Conservation (phyloP, 2,797 vertebrate species). For the Molothrus aeneus region DNA sequence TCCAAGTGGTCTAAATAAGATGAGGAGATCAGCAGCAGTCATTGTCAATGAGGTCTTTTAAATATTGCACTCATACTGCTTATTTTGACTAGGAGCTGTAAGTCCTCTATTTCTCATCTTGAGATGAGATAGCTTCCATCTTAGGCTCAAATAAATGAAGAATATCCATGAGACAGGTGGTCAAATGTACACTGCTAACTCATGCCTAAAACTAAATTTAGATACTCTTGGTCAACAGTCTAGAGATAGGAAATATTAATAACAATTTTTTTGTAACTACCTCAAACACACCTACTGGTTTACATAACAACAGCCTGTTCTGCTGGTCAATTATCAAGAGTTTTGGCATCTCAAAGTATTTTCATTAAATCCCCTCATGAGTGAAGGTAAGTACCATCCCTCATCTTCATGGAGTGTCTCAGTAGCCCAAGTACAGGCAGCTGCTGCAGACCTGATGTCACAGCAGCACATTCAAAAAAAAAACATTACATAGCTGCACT, state of each 20-base stretch:
- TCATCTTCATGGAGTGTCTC: fast-evolving
- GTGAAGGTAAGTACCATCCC: neutral
- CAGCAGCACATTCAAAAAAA: neutral
- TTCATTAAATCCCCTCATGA: neutral
- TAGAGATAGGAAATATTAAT: neutral
- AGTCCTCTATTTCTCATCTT: neutral
- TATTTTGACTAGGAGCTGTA: neutral
- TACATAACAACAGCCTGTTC: neutral
- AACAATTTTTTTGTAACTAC: neutral
- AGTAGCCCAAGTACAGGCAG: neutral
- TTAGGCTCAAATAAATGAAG: neutral
- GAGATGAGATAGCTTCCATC: no score
- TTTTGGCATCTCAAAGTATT: neutral
- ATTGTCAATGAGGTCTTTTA: neutral
- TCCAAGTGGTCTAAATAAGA: neutral
- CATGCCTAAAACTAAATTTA: neutral
- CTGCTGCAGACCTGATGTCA: neutral
- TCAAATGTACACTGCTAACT: neutral
- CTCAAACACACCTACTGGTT: neutral
- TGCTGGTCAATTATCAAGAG: neutral
- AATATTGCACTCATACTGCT: neutral
- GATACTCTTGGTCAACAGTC: neutral
- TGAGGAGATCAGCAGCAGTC: neutral
- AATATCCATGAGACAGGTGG: neutral
- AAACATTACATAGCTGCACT: neutral